phyloP scores from a whole-genome alignment of 35 echinoderm and acorn worm genomes.

The Stichopus chloronotus region DNA sequence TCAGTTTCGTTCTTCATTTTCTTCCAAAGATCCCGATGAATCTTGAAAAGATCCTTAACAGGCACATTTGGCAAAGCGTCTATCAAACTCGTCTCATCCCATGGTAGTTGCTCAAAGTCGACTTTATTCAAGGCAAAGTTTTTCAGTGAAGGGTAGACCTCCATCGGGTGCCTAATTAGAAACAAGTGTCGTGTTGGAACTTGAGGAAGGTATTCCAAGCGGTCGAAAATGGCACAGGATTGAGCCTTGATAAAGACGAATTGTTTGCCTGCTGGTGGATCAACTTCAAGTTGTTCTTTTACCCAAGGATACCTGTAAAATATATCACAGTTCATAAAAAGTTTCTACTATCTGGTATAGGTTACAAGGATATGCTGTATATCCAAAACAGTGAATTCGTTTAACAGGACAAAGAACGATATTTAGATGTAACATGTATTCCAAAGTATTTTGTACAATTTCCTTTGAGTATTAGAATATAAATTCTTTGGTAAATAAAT shows the following conservation, averaged over 20 bases:
- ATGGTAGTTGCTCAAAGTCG: not conserved
- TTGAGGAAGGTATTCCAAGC: not conserved
- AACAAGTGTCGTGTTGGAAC: slow-evolving; percentile 21
- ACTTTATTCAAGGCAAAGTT: not conserved
- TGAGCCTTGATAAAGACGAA: slow-evolving; percentile 1
- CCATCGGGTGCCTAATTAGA: slow-evolving; percentile 11
- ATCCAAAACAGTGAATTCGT: too few species aligned
- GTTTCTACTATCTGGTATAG: too few species aligned
- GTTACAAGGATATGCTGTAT: too few species aligned
- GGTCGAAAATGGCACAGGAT: slow-evolving; percentile 1
- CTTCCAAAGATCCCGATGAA: not conserved
- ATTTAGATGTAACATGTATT: too few species aligned
- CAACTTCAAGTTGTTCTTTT: slow-evolving; percentile 6
- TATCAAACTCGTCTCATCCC: not conserved
- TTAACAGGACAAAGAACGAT: too few species aligned
- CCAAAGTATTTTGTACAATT: too few species aligned
- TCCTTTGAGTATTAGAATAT: too few species aligned
- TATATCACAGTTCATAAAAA: too few species aligned
- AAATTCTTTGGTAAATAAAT: too few species aligned
- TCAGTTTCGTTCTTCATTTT: not conserved
- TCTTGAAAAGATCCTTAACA: not conserved
- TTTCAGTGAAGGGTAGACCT: slow-evolving; percentile 6
- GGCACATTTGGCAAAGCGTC: not conserved
- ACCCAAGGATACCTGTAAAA: not conserved
- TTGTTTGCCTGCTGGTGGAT: not conserved